A percentile compares a stretch with the other conserved stretches of the same genome.
Conservation (phyloP, 1,140 invertebrate genomes). For the Drosophila prosaltans region DNA sequence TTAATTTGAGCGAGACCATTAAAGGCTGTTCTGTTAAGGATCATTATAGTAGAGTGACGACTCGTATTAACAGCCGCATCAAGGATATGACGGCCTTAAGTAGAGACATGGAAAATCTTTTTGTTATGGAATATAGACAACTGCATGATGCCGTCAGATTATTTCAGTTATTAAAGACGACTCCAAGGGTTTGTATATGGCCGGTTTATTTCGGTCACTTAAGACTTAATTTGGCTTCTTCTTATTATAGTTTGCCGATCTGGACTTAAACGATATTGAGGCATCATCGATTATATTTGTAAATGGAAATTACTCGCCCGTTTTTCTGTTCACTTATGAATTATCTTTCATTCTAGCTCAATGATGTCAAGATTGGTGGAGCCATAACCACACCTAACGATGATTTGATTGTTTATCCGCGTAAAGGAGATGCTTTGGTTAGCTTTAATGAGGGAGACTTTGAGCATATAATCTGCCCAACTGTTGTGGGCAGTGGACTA, state of each 20-base stretch:
- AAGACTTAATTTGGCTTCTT: neutral
- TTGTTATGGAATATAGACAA: slow-evolving; percentile 32
- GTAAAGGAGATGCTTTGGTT: slow-evolving; percentile 41
- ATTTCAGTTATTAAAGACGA: slow-evolving; percentile 14
- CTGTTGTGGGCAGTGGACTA: slow-evolving; percentile 37
- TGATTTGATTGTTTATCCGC: slow-evolving; percentile 16
- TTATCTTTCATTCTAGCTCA: slow-evolving; percentile 24
- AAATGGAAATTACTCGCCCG: neutral
- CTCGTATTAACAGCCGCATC: neutral
- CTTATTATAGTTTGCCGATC: slow-evolving; percentile 19
- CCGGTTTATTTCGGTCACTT: neutral
- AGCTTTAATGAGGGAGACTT: slow-evolving; percentile 18
- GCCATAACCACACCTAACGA: slow-evolving; percentile 18
- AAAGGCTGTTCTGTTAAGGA: slow-evolving; percentile 39
- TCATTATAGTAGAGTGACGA: slow-evolving; percentile 20
- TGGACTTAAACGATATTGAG: slow-evolving; percentile 10
- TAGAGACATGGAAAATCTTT: neutral
- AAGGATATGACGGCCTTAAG: slow-evolving; percentile 42
- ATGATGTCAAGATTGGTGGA: slow-evolving; percentile 41
- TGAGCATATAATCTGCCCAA: slow-evolving; percentile 48
- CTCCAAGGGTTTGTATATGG: neutral
- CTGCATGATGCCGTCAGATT: slow-evolving; percentile 12
- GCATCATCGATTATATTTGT: slow-evolving; percentile 51
- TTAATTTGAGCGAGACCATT: slow-evolving; percentile 2
- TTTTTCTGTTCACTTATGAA: neutral